Evolutionary conservation across 1,140 invertebrate species (phyloP).

Genomic region (Stegodyphus mimosarum): DNA sequence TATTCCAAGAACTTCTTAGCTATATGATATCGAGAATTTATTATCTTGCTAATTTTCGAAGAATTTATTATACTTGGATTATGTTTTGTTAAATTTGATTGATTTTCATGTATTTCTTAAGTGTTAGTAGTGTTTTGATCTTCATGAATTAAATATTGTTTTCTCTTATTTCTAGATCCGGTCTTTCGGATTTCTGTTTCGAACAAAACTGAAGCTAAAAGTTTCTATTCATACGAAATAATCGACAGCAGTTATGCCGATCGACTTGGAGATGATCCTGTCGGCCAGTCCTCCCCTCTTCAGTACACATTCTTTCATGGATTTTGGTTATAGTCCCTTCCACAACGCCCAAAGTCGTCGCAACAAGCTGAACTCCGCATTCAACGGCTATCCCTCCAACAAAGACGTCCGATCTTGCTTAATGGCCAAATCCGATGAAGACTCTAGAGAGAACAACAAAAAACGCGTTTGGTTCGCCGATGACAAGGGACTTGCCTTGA

Average conservation of each 20-base stretch:
- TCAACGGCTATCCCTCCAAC: not conserved
- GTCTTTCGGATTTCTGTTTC: no score
- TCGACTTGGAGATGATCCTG: conserved; percentile 60
- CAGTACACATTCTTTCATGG: conserved; percentile 65
- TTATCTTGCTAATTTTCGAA: no score
- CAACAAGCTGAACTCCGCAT: conserved; percentile 7
- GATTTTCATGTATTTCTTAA: no score
- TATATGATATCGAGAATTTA: no score
- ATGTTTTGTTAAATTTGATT: no score
- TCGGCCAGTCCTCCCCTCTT: conserved; percentile 78
- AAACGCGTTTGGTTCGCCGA: conserved; percentile 95
- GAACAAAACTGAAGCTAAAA: no score
- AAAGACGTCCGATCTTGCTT: conserved; percentile 24
- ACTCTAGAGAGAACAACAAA: conserved; percentile 71
- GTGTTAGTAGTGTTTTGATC: no score
- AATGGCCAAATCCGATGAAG: conserved; percentile 65
- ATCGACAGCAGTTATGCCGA: conserved; percentile 33
- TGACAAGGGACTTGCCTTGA: conserved; percentile 85
- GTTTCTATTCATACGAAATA: no score
- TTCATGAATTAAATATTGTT: no score
- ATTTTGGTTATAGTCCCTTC: conserved; percentile 50
- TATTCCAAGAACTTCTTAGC: no score
- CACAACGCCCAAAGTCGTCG: conserved; percentile 17
- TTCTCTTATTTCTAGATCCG: no score
- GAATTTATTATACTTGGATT: no score